Conservation (phyloP, 2,113 vertebrate genomes). For the Lethenteron camtschaticum region DNA sequence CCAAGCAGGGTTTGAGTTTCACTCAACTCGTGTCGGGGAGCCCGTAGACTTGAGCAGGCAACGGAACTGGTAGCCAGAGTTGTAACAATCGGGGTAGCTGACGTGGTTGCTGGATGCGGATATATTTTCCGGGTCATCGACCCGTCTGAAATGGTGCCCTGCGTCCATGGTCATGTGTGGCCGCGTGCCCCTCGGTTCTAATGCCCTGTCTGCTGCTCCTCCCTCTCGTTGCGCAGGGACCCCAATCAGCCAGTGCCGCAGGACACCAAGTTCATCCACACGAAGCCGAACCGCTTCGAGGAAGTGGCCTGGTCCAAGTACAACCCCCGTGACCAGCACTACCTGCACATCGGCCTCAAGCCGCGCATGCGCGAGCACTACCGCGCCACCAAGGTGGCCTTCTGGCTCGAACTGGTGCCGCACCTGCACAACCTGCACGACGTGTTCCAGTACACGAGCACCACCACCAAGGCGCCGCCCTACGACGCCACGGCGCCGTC, state of each 20-base stretch:
- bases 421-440: slow-evolving; percentile 81
- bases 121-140: too few relatives aligned
- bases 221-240: slow-evolving; percentile 31
- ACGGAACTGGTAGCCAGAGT: too few relatives aligned
- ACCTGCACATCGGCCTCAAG: slow-evolving; percentile 79
- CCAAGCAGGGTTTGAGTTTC: too few relatives aligned
- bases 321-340: slow-evolving; percentile 80
- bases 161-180: too few relatives aligned
- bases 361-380: slow-evolving; percentile 78
- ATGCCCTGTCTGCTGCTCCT: neutral
- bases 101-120: too few relatives aligned
- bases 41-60: too few relatives aligned
- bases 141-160: too few relatives aligned
- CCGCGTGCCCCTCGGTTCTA: too few relatives aligned
- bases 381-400: slow-evolving; percentile 78
- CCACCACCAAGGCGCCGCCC: slow-evolving; percentile 74
- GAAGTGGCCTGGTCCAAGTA: slow-evolving; percentile 95
- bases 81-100: too few relatives aligned
- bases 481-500: slow-evolving; percentile 77
- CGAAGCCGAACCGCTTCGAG: slow-evolving; percentile 84
- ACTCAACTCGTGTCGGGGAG: too few relatives aligned
- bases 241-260: slow-evolving; percentile 87
- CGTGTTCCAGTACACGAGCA: slow-evolving; percentile 72
- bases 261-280: slow-evolving; percentile 92
- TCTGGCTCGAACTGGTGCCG: slow-evolving; percentile 78